Conservation (phyloP, 2,888 invertebrate genomes). For the Anthoptus insignis region DNA sequence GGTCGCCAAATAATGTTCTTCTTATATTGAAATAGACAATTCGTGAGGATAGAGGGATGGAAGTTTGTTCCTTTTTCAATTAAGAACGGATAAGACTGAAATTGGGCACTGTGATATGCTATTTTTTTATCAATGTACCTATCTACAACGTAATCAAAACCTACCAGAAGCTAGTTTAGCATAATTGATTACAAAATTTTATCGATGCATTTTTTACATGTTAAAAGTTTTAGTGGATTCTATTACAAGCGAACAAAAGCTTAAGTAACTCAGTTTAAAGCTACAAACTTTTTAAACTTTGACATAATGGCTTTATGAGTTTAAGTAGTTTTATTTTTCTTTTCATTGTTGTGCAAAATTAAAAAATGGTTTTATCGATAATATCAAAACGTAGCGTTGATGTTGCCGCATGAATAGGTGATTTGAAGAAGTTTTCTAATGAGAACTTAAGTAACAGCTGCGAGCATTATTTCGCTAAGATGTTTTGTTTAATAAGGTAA, state of each 20-base stretch:
- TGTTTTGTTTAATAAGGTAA: neutral
- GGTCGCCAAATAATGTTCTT: too few relatives aligned
- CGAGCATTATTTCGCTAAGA: neutral
- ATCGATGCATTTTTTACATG: neutral
- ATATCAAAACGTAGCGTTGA: conserved; percentile 14
- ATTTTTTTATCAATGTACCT: too few relatives aligned
- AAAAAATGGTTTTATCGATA: conserved; percentile 19
- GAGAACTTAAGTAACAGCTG: neutral
- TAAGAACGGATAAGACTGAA: too few relatives aligned
- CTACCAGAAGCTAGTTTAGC: too few relatives aligned
- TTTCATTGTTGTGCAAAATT: conserved; percentile 23
- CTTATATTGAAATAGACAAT: too few relatives aligned
- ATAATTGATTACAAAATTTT: conserved; percentile 5
- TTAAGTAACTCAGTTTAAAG: conserved; percentile 15
- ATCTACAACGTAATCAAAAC: too few relatives aligned
- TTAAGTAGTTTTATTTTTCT: conserved; percentile 30
- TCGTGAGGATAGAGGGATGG: too few relatives aligned
- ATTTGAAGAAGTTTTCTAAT: conserved; percentile 15
- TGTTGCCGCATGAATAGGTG: conserved; percentile 12
- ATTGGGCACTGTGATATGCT: too few relatives aligned
- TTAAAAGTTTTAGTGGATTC: neutral
- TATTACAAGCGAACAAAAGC: conserved; percentile 8
- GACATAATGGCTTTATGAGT: conserved; percentile 22
- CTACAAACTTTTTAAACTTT: conserved; percentile 25
- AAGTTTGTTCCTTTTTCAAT: too few relatives aligned